Conservation (phyloP, 1,140 invertebrate species). For the Leptinotarsa undecemlineata region DNA sequence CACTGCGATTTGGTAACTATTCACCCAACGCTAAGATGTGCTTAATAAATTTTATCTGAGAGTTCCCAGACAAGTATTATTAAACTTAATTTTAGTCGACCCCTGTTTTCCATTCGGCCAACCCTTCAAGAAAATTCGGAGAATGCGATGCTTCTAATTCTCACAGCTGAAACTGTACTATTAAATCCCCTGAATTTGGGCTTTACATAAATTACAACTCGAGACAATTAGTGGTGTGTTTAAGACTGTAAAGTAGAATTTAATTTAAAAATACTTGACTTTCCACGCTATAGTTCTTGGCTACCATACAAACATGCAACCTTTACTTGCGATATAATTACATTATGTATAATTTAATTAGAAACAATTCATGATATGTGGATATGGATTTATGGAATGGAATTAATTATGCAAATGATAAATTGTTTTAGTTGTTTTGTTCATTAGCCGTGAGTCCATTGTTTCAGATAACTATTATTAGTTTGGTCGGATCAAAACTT, state of each 20-base stretch:
- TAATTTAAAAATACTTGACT: conserved; percentile 26
- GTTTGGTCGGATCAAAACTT: neutral
- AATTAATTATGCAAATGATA: conserved; percentile 31
- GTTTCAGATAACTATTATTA: neutral
- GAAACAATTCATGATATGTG: conserved; percentile 21
- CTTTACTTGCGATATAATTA: conserved; percentile 21
- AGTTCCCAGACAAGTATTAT: neutral
- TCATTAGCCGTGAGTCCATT: neutral
- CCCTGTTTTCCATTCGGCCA: neutral
- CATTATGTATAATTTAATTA: conserved; percentile 32
- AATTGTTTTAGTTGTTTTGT: neutral
- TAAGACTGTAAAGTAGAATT: conserved; percentile 14
- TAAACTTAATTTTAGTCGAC: neutral
- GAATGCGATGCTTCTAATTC: conserved; percentile 8
- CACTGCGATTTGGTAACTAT: neutral
- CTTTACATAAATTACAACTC: conserved; percentile 14
- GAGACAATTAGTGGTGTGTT: conserved; percentile 21
- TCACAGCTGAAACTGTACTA: neutral
- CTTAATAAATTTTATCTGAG: neutral
- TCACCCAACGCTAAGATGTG: neutral
- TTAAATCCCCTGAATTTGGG: conserved; percentile 12
- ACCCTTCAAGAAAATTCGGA: neutral
- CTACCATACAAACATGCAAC: conserved; percentile 24
- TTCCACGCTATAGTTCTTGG: conserved; percentile 20
- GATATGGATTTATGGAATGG: conserved; percentile 18